A percentile compares a stretch with the other conserved stretches of the same genome.
phyloP scores from a whole-genome alignment of 2,888 invertebrate species.

The Pachliopta kotzebuea region DNA sequence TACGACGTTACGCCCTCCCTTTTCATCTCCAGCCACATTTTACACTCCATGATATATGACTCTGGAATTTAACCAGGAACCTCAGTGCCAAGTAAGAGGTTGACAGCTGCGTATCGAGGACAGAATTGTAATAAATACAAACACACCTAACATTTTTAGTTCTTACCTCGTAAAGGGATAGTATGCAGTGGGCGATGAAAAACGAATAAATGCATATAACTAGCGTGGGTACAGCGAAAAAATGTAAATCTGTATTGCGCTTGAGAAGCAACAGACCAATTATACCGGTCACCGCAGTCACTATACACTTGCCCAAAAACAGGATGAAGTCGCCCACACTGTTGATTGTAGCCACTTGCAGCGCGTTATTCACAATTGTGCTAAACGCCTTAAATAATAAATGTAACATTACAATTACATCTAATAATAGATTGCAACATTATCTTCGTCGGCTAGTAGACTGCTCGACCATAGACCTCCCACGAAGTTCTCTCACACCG shows the following conservation, averaged over 20 bases:
- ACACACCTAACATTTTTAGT: not conserved
- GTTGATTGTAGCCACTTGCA: conserved; percentile 95
- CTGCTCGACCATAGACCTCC: no score
- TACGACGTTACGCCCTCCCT: no score
- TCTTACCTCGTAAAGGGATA: conserved; percentile 95
- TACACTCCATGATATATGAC: no score
- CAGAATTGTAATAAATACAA: no score
- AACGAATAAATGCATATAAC: conserved; percentile 92
- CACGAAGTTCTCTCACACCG: no score
- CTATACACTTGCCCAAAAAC: conserved; percentile 90
- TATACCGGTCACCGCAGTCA: conserved; percentile 91
- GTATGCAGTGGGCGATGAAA: conserved; percentile 95
- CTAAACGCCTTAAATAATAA: conserved; percentile 86
- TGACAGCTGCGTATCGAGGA: no score
- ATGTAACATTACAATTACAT: not conserved
- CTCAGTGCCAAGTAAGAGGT: no score
- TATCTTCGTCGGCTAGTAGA: no score
- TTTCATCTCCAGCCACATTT: no score
- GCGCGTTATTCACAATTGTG: conserved; percentile 89
- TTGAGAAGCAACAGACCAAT: conserved; percentile 89
- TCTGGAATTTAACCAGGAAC: no score
- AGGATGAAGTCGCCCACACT: conserved; percentile 95
- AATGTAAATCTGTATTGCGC: conserved; percentile 86
- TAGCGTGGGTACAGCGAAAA: conserved; percentile 92
- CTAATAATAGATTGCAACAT: no score